Base-by-base conservation (phyloP, 2,888 invertebrate genomes). In the Drosophila mettleri region DNA sequence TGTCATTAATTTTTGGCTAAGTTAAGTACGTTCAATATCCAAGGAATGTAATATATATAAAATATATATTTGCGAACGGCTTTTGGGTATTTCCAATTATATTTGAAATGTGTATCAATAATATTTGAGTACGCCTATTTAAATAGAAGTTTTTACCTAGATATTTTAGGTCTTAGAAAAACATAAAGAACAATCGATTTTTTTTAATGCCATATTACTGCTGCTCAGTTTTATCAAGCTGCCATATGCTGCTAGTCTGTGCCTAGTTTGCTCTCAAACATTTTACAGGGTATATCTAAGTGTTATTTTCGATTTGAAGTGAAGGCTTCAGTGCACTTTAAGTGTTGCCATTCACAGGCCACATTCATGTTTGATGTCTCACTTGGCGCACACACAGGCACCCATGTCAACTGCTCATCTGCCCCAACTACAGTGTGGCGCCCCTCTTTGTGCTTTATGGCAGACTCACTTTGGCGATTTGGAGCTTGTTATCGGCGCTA, bases 341-440 rank as follows among this genome's bases (percentile, higher is more conserved):
- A 61, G 53, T 58, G 51, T 14, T 51, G 36, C 57, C 81, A 68
- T 64, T 81, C 34, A 38, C 41, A 36, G 70, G 48, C 65, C 68
- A 59, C 79, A 66, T 60, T 65, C 67, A 63, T 65, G 83, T 75
- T 80, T 68, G 75, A 80, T 80, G 83, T 79, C 80, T 80, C 86
- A 80, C 76, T 86, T 65, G 67, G 46, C 31, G 34, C 33, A 34
- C 0, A 12, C 18, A 46, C 18, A 10, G 60, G 31, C 63, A 59
- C 55, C 68, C 55, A 68, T 74, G 68, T 68, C 68, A 39, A 16
- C 45, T 27, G 24, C 27, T 3, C 45, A 45, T 27, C 45, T 45
- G 3, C 22, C 33, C 41, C 58, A 24, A 22, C 43, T 20, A 39
- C 63, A 31, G 45, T 22, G 39, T 9, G n/a, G 4, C 14, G 29